These are phyloP conservation scores for Cremastinae sp. DNA, from an alignment of 2,888 invertebrate species.

Conservation along the genomic window DNA sequence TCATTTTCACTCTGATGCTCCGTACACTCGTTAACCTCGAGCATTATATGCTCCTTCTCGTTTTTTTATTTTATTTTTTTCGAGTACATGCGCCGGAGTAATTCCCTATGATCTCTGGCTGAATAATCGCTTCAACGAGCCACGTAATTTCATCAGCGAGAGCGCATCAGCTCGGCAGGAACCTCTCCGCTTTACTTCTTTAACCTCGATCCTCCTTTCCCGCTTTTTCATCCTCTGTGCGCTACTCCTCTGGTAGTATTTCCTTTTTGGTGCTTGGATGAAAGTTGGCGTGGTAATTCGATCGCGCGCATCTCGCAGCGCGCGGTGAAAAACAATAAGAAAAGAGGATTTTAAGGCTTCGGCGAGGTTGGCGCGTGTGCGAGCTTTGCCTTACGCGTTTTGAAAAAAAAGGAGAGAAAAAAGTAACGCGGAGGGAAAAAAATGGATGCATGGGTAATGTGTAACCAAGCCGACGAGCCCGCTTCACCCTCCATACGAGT, in stretches of 20 bases:
- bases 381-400: too few relatives aligned
- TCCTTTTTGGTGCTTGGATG: conserved; percentile 40
- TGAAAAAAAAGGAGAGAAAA: too few relatives aligned
- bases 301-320: conserved; percentile 37
- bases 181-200: conserved; percentile 48
- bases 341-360: conserved; percentile 48
- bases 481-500: too few relatives aligned
- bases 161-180: conserved; percentile 32
- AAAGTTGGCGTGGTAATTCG: conserved; percentile 54
- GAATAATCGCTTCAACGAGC: conserved; percentile 45
- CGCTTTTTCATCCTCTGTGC: background rate
- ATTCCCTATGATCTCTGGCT: conserved; percentile 39
- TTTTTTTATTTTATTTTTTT: background rate
- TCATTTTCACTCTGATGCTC: background rate
- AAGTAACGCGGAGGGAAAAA: too few relatives aligned
- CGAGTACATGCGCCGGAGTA: background rate
- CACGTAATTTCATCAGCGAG: conserved; percentile 47
- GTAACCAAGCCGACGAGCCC: too few relatives aligned
- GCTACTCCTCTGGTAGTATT: conserved; percentile 19
- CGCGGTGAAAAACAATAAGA: conserved; percentile 15
- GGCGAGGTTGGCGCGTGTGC: conserved; percentile 23
- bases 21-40: conserved; percentile 1
- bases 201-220: conserved; percentile 36
- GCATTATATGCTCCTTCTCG: background rate
- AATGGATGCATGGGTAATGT: too few relatives aligned